Evolutionary conservation across 1,140 invertebrate species (phyloP).

Genomic region (Melanaphis sacchari): DNA sequence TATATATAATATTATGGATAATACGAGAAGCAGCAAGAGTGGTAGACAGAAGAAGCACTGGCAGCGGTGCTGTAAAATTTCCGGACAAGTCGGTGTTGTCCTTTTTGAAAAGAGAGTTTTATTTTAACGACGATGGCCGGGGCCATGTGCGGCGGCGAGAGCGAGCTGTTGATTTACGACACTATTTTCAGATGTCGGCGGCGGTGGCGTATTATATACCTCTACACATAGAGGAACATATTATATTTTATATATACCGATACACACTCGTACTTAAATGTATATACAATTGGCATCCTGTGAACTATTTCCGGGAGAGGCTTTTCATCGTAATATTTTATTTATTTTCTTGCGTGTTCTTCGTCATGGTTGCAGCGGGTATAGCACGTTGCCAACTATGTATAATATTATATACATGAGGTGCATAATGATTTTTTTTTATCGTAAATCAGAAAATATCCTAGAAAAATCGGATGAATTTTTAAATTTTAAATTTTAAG

Average conservation of each 20-base stretch:
- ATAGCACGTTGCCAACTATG: slow-evolving; percentile 31
- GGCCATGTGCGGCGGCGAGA: slow-evolving; percentile 45
- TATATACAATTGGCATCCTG: slow-evolving; percentile 51
- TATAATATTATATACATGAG: background rate
- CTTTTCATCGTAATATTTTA: slow-evolving; percentile 51
- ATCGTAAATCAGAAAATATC: background rate
- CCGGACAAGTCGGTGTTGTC: slow-evolving; percentile 42
- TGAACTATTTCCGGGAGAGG: slow-evolving; percentile 55
- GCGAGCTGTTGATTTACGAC: slow-evolving; percentile 54
- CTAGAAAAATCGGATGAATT: background rate
- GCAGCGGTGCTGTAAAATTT: slow-evolving; percentile 30
- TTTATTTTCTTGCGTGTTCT: slow-evolving; percentile 36
- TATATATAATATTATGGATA: background rate
- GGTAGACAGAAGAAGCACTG: background rate
- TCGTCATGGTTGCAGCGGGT: background rate
- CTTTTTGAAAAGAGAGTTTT: slow-evolving; percentile 49
- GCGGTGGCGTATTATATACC: background rate
- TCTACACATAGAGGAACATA: background rate
- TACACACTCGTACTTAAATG: background rate
- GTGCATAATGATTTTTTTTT: background rate
- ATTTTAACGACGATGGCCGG: slow-evolving; percentile 51
- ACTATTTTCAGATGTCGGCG: slow-evolving; percentile 58
- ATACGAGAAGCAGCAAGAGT: background rate
- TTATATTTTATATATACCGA: background rate
- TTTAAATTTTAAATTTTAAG: background rate